Evolutionary conservation across 2,113 vertebrate species (phyloP), one percentile per base, ranked within the genome.

Genomic region (Equus przewalskii): DNA sequence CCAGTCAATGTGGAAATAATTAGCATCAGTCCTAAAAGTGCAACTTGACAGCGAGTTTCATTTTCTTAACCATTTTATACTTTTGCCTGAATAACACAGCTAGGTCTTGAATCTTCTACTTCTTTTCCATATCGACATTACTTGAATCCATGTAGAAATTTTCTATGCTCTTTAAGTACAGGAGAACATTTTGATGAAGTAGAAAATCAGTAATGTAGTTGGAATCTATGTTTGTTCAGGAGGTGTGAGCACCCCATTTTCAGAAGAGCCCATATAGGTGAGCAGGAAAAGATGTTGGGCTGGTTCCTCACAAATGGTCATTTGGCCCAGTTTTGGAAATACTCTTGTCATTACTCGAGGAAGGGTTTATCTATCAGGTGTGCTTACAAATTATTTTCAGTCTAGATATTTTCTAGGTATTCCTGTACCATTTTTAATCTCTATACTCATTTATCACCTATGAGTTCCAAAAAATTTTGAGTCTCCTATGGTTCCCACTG

Each of bases 1-100:
- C 33, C 6, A 7, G 51, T 95, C 64, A 91, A 78, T 88, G 44
- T 19, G 93, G 8, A 85, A 92, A 91, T 97, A 94, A 79, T 91
- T 83, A 81, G 4, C 14, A 51, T 85, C 33, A 84, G 82, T 36
- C 2, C 30, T 75, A 44, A 90, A 94, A 91, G 15, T 72, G 26
- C 10, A 97, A 36, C 46, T 78, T 81, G 72, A 67, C 21, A 62
- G 4, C 30, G n/a, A 85, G 9, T 10, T 97, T 46, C 65, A 96
- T 73, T 90, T 93, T 82, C 69, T 84, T 76, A 87, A 44, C 3
- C 4, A 83, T 69, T 96, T 88, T 76, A 14, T 62, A 80, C 46
- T 89, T 94, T 96, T 87, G 33, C 26, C 70, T 85, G 21, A 81
- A 82, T 92, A 24, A 93, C 58, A 3, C 1, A 46, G 51, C 30